A percentile compares a stretch with the other conserved stretches of the same genome.
phyloP scores from a whole-genome alignment of 2,113 vertebrate species.

The Heterochromis multidens region DNA sequence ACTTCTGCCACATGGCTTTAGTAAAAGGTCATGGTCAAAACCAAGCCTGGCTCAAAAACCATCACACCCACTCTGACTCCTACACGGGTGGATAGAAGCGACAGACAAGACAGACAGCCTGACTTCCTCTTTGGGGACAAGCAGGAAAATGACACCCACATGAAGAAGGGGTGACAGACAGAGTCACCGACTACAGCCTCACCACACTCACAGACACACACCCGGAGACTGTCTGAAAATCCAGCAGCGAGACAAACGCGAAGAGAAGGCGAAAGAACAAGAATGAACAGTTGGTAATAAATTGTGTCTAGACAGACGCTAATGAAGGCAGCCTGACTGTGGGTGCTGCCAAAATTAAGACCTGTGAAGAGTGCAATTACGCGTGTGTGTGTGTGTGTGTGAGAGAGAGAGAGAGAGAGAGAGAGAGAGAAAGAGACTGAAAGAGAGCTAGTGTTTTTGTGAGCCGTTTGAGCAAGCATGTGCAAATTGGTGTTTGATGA shows the following conservation, averaged over 20 bases:
- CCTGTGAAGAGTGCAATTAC: conserved; percentile 33
- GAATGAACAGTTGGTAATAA: conserved; percentile 59
- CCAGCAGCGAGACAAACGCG: not conserved
- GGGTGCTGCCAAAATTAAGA: conserved; percentile 36
- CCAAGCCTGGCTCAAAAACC: conserved; percentile 50
- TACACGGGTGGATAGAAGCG: conserved; percentile 11
- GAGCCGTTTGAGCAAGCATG: conserved; percentile 3
- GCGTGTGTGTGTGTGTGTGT: not conserved
- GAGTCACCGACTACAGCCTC: not conserved
- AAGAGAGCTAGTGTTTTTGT: conserved; percentile 2
- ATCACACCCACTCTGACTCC: conserved; percentile 49
- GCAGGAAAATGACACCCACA: conserved; percentile 33
- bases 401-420: not conserved
- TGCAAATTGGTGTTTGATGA: conserved; percentile 46
- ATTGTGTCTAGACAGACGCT: conserved; percentile 63
- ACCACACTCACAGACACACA: not conserved
- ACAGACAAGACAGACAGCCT: conserved; percentile 27
- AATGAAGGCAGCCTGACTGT: conserved; percentile 51
- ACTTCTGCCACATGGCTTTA: conserved; percentile 57
- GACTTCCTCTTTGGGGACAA: conserved; percentile 36
- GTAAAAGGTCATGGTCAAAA: conserved; percentile 71
- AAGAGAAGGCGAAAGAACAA: conserved; percentile 14
- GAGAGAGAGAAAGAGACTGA: not conserved
- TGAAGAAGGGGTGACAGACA: conserved; percentile 44
- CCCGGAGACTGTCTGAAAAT: conserved; percentile 12